phyloP scores from a whole-genome alignment of 2,888 invertebrate genomes.

The Drosophila borealis region DNA sequence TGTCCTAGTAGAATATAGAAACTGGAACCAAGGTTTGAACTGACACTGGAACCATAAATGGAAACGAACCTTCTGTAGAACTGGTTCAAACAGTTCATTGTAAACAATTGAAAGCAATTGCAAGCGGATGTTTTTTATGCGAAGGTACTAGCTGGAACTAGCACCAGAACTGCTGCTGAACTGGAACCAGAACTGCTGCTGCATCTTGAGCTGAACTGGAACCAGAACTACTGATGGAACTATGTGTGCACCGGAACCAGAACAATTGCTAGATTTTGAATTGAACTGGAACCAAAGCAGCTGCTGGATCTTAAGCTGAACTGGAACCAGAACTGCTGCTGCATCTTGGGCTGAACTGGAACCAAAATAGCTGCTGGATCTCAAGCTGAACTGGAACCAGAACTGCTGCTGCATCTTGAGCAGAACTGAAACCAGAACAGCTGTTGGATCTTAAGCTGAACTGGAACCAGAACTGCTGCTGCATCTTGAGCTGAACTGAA shows the following conservation, averaged over 20 bases:
- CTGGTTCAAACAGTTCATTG: background rate
- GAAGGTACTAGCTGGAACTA: too few species aligned
- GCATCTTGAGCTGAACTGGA: too few species aligned
- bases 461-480: background rate
- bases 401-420: too few species aligned
- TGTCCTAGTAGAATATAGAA: too few species aligned
- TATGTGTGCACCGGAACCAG: background rate
- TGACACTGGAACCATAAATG: background rate
- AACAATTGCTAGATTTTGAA: background rate
- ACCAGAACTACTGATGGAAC: background rate
- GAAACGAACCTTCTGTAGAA: background rate
- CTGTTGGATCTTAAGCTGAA: background rate
- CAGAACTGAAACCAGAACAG: background rate
- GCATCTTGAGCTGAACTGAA: background rate
- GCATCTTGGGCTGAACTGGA: background rate
- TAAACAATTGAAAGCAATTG: background rate
- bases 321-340: background rate
- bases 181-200: too few species aligned
- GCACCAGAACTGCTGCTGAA: too few species aligned
- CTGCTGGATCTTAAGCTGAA: background rate
- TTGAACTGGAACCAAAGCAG: background rate
- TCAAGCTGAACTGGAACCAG: background rate
- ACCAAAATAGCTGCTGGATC: background rate
- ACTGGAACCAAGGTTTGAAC: too few species aligned
- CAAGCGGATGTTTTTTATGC: background rate